Conservation (phyloP, 2,888 invertebrate species). For the Lymantria dispar region DNA sequence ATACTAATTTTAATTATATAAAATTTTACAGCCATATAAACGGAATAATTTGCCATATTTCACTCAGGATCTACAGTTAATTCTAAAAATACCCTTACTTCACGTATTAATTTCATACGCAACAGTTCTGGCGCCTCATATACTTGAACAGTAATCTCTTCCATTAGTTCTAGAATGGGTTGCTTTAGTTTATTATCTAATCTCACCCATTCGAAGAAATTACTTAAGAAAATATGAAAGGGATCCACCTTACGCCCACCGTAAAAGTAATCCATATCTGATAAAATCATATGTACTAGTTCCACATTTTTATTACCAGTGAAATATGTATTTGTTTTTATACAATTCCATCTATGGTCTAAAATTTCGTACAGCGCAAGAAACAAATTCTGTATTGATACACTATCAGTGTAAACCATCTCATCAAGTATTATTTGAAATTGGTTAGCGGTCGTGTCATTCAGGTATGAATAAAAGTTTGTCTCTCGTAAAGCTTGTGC, state of each 20-base stretch:
- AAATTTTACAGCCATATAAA: not conserved
- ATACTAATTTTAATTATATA: not conserved
- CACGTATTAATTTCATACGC: constrained; percentile 46
- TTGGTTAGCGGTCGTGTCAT: constrained; percentile 43
- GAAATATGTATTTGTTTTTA: constrained; percentile 21
- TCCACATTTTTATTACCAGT: constrained; percentile 43
- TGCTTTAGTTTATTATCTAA: constrained; percentile 29
- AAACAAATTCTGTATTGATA: constrained; percentile 48
- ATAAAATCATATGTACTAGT: constrained; percentile 53
- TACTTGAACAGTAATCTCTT: constrained; percentile 36
- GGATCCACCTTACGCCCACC: constrained; percentile 39
- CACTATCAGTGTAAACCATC: constrained; percentile 49
- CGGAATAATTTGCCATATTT: not conserved
- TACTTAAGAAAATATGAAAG: constrained; percentile 45
- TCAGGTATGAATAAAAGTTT: constrained; percentile 44
- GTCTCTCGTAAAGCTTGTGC: constrained; percentile 30
- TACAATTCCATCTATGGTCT: constrained; percentile 36
- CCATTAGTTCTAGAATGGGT: constrained; percentile 36
- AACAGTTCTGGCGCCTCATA: constrained; percentile 35
- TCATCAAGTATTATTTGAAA: constrained; percentile 59
- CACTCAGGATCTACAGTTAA: constrained; percentile 47
- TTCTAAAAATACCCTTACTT: constrained; percentile 58
- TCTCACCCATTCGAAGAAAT: constrained; percentile 41
- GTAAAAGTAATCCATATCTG: constrained; percentile 62
- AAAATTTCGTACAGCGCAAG: constrained; percentile 42